Percentiles rank a stretch among this genome's conserved stretches.
These are phyloP conservation scores for Hydractinia symbiolongicarpus DNA, from an alignment of 30 jellyfish, hydroid and myxozoan species.

Conservation along the genomic window DNA sequence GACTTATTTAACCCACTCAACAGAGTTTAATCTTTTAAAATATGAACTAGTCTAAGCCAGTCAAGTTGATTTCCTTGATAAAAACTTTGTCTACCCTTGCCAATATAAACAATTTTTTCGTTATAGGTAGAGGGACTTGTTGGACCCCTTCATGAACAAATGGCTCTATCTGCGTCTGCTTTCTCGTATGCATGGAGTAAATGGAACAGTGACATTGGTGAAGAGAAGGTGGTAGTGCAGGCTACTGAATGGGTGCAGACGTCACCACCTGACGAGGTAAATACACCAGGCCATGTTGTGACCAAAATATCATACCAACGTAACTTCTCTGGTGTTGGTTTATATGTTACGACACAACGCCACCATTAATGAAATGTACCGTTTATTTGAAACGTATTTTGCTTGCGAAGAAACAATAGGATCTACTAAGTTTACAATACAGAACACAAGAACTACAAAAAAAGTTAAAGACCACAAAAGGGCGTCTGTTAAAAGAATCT, in stretches of 20 bases:
- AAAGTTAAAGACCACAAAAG: too few relatives aligned
- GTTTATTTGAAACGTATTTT: too few relatives aligned
- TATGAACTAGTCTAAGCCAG: background rate
- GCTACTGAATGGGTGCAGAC: conserved; percentile 73
- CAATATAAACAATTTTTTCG: background rate
- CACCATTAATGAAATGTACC: too few relatives aligned
- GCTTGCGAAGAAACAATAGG: too few relatives aligned
- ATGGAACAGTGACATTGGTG: conserved; percentile 69
- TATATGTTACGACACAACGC: too few relatives aligned
- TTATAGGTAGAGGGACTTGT: conserved; percentile 48
- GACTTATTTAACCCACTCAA: too few relatives aligned
- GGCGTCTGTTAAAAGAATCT: too few relatives aligned
- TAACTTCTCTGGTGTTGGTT: too few relatives aligned
- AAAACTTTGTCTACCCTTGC: background rate
- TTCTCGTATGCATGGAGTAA: conserved; percentile 82
- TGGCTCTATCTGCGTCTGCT: conserved; percentile 73
- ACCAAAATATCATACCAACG: too few relatives aligned
- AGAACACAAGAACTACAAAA: too few relatives aligned
- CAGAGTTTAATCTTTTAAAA: background rate
- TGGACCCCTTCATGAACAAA: conserved; percentile 49
- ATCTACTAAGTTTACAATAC: too few relatives aligned
- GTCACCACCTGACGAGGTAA: conserved; percentile 27
- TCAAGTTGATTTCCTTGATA: background rate
- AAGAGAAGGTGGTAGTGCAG: conserved; percentile 65
- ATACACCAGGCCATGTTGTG: background rate